Conservation (phyloP, 2,113 vertebrate species). For the Taxidea taxus region DNA sequence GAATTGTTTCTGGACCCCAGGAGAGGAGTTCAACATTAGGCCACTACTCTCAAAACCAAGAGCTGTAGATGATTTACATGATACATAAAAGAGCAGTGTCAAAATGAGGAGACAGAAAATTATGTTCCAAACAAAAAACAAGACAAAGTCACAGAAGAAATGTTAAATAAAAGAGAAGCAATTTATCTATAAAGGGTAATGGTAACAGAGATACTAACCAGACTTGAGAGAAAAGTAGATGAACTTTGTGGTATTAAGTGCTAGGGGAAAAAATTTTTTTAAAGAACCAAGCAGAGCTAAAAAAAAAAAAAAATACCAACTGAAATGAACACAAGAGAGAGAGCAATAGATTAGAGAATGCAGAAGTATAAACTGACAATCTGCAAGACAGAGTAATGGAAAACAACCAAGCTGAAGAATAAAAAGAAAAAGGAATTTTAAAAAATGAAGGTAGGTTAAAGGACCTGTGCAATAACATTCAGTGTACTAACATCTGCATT, state of each 20-base stretch:
- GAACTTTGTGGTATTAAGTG: not conserved
- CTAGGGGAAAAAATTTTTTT: not conserved
- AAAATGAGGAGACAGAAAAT: not conserved
- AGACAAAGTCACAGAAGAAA: not conserved
- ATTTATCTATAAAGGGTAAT: not conserved
- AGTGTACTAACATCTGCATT: not conserved
- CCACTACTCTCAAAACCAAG: not conserved
- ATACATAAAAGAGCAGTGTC: not conserved
- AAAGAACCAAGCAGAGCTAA: not conserved
- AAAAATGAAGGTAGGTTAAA: not conserved
- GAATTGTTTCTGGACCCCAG: not conserved
- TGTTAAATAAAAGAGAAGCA: not conserved
- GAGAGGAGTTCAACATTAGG: not conserved
- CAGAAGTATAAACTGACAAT: not conserved
- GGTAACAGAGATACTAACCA: not conserved
- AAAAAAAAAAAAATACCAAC: not conserved
- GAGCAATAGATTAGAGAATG: not conserved
- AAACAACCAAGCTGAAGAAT: not conserved
- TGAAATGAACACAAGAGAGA: not conserved
- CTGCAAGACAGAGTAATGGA: not conserved
- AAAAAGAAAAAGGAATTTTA: not conserved
- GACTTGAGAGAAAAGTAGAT: not conserved
- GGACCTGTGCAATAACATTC: not conserved
- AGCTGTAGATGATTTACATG: not conserved
- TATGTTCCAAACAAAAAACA: not conserved